phyloP scores from a whole-genome alignment of 2,113 vertebrate species.

The Pyxicephalus adspersus region DNA sequence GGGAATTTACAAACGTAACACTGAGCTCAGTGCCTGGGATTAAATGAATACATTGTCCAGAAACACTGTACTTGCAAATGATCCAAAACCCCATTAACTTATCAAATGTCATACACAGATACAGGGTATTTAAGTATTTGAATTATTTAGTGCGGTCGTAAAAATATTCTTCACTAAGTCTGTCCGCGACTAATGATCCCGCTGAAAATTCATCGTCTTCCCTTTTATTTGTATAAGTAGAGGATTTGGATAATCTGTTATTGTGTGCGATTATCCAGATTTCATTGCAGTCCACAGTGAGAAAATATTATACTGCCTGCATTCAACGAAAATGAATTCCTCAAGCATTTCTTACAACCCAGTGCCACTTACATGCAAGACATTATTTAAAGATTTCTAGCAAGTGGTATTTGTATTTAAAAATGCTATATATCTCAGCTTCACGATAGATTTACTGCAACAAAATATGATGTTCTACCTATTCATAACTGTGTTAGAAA shows the following conservation, averaged over 20 bases:
- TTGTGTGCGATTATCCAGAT: conserved; percentile 42
- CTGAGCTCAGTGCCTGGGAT: conserved; percentile 30
- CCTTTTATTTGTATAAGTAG: conserved; percentile 51
- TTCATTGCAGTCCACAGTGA: conserved; percentile 19
- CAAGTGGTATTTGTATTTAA: too few relatives aligned
- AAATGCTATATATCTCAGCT: too few relatives aligned
- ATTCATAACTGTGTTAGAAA: too few relatives aligned
- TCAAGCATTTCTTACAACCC: conserved; percentile 18
- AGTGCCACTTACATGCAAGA: not conserved
- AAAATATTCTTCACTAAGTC: conserved; percentile 31
- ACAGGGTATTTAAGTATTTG: conserved; percentile 48
- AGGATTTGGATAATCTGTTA: conserved; percentile 49
- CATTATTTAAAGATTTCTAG: too few relatives aligned
- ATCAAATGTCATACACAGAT: conserved; percentile 53
- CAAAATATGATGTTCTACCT: too few relatives aligned
- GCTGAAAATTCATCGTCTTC: conserved; percentile 43
- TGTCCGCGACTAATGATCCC: conserved; percentile 44
- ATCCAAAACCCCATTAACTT: conserved; percentile 46
- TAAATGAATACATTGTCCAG: conserved; percentile 44
- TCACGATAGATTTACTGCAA: too few relatives aligned
- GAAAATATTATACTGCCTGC: conserved; percentile 38
- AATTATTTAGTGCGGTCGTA: conserved; percentile 47
- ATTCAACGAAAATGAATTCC: conserved; percentile 17
- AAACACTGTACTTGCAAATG: conserved; percentile 41
- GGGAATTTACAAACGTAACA: conserved; percentile 48